A percentile compares a stretch with the other conserved stretches of the same genome.
Conservation (phyloP, 2,888 invertebrate species). For the Metallyticus violacea region DNA sequence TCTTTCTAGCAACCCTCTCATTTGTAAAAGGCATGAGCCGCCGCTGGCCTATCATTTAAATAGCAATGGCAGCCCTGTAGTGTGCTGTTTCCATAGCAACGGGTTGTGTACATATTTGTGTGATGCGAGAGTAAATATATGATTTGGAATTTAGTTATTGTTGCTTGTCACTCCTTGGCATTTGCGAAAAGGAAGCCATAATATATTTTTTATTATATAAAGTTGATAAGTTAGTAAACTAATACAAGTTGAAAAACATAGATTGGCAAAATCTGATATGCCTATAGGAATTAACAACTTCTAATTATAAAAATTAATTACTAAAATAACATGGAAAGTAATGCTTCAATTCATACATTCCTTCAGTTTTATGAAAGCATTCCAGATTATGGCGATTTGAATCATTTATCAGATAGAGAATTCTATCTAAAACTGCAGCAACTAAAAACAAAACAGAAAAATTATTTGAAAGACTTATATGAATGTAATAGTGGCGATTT, state of each 20-base stretch:
- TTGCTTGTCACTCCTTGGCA: not conserved
- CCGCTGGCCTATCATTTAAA: too few species aligned
- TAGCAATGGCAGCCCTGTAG: not conserved
- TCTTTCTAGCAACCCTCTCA: too few species aligned
- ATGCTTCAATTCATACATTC: constrained; percentile 56
- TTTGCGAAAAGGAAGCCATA: too few species aligned
- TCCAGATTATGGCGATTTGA: constrained; percentile 74
- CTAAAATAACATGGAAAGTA: not conserved
- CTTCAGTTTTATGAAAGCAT: constrained; percentile 74
- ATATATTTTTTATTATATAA: too few species aligned
- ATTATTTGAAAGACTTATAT: constrained; percentile 48
- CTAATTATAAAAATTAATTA: too few species aligned
- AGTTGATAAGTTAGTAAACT: too few species aligned
- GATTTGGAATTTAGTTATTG: not conserved
- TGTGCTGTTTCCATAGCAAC: not conserved
- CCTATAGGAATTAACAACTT: too few species aligned
- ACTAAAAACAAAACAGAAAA: constrained; percentile 61
- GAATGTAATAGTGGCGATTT: constrained; percentile 45
- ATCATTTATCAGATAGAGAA: constrained; percentile 71
- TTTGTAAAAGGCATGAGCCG: too few species aligned
- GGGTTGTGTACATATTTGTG: not conserved
- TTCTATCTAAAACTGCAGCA: constrained; percentile 69
- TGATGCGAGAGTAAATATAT: too few species aligned
- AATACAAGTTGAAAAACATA: too few species aligned
- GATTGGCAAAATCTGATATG: too few species aligned